Evolutionary conservation across 2,797 vertebrate species (phyloP).

Genomic region (Mormyrus proboscirostris): DNA sequence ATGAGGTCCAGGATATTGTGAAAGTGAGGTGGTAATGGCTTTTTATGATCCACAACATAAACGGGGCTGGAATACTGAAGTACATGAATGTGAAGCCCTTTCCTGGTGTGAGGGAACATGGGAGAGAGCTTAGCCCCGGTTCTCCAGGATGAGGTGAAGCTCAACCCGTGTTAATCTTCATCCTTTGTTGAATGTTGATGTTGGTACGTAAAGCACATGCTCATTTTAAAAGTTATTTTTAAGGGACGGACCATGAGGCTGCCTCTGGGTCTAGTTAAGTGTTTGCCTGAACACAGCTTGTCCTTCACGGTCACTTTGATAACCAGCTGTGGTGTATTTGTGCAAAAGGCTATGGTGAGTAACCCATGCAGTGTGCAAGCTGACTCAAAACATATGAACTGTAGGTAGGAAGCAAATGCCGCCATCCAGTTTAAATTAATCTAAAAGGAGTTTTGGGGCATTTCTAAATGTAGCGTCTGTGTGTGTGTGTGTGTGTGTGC

Average conservation of each 20-base stretch:
- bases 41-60: neutral
- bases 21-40: neutral
- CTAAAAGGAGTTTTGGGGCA: neutral
- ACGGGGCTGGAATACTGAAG: too few relatives aligned
- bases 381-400: conserved; percentile 2
- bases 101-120: neutral
- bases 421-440: neutral
- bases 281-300: neutral
- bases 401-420: neutral
- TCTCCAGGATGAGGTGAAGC: conserved; percentile 37
- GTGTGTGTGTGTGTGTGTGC: neutral
- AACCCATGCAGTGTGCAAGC: neutral
- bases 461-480: neutral
- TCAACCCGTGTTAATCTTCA: conserved; percentile 66
- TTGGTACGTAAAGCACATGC: conserved; percentile 61
- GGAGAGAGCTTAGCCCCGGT: neutral
- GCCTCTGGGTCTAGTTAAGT: conserved; percentile 2
- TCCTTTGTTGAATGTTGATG: conserved; percentile 71
- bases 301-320: conserved; percentile 7
- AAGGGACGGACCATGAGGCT: conserved; percentile 44
- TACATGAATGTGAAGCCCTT: neutral
- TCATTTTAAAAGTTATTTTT: conserved; percentile 62
- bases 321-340: conserved; percentile 3
- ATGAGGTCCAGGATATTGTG: neutral
- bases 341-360: conserved; percentile 2